Base-by-base conservation (phyloP, 2,797 vertebrate species). In the Ctenosaura bakeri region DNA sequence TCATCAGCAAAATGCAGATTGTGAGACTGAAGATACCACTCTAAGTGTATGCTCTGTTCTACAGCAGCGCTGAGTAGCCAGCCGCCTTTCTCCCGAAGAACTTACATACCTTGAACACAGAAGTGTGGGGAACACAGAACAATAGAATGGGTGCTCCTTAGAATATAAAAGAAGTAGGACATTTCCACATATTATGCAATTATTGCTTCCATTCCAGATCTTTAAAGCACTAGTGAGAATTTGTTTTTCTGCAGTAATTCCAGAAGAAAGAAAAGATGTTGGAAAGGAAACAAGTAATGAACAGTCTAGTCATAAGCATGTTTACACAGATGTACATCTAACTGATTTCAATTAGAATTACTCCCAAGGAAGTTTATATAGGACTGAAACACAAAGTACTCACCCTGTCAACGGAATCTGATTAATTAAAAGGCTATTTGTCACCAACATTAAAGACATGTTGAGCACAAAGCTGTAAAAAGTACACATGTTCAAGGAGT, bases 1-100 rank as follows among this genome's bases (percentile, higher is more conserved):
- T 76, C 26, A 79, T 89, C 46, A 86, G 54, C 29, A 73, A 91
- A 88, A 29, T 38, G 24, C 24, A 35, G 20, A 26, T 35, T 86
- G 6, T 69, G n/a, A 64, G 42, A 52, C 59, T 42, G 26, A 76
- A n/a, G 24, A 38, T 83, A 52, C 10, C 42, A 13, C 38, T 6
- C 20, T 8, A 73, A 73, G 7, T 29, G 64, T 42, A 54, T 38
- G 50, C 32, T 26, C 12, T 74, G 52, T 50, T 86, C 38, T 29
- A 71, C n/a, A 62, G 18, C 2, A 26, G 2, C 42, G 52, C 20
- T n/a, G 46, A 82, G 32, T 88, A 6, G 26, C n/a, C 79, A 77
- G 50, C 32, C 42, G 0, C 46, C 22, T 16, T 46, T 46, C 13
- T 18, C 64, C 22, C 42, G 26, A 20, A 71, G 29, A 14, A 12